Conservation (phyloP, 2,113 vertebrate genomes). For the Daphoenositta chrysoptera region DNA sequence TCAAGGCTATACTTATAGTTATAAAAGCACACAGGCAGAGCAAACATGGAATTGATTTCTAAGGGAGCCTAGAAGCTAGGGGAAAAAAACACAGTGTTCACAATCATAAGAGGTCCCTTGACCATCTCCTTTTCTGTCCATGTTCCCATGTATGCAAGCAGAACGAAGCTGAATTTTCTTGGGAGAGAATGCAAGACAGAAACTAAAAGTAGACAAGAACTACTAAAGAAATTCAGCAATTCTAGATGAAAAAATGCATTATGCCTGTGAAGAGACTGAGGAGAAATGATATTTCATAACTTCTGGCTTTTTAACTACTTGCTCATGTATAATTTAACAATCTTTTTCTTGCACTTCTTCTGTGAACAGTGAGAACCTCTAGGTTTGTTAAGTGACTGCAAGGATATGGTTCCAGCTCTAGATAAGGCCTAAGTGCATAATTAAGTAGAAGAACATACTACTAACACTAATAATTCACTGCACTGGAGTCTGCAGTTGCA, state of each 20-base stretch:
- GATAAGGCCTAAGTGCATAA: not conserved
- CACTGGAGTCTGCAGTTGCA: not conserved
- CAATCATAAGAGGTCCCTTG: not conserved
- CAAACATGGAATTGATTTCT: not conserved
- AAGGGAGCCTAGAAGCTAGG: not conserved
- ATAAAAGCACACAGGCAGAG: not conserved
- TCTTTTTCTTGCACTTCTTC: not conserved
- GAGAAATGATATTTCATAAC: constrained; percentile 13
- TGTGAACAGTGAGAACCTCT: not conserved
- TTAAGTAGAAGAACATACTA: not conserved
- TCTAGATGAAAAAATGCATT: not conserved
- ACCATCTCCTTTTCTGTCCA: not conserved
- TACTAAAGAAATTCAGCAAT: not conserved
- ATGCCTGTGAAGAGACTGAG: not conserved
- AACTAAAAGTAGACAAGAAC: not conserved
- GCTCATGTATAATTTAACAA: constrained; percentile 16
- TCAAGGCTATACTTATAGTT: not conserved
- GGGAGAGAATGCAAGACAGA: not conserved
- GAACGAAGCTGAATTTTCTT: not conserved
- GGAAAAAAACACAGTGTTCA: not conserved
- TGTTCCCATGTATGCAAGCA: accelerated
- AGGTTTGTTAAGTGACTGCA: not conserved
- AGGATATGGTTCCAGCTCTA: not conserved
- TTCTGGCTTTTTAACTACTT: constrained; percentile 25
- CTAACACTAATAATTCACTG: not conserved